Evolutionary conservation across 2,888 invertebrate species (phyloP).

Genomic region (Petrolisthes cinctipes): DNA sequence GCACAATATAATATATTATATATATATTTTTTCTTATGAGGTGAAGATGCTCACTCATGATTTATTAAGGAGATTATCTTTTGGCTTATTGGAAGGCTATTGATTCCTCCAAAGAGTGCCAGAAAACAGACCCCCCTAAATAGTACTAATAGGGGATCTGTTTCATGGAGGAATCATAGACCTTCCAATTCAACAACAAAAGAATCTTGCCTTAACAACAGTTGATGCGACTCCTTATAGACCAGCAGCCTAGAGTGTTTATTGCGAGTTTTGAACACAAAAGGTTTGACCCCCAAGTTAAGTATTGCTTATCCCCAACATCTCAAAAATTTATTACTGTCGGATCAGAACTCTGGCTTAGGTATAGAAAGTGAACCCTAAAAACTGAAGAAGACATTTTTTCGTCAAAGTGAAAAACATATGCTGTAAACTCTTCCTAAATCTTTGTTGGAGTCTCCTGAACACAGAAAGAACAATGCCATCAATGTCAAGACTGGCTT

Average conservation of each 20-base stretch:
- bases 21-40: too few relatives aligned
- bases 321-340: neutral
- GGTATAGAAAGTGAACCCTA: neutral
- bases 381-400: neutral
- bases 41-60: too few relatives aligned
- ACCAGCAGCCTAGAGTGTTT: neutral
- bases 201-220: too few relatives aligned
- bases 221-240: too few relatives aligned
- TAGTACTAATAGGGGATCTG: too few relatives aligned
- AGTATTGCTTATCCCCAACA: neutral
- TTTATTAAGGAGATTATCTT: too few relatives aligned
- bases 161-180: too few relatives aligned
- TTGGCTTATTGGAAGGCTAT: too few relatives aligned
- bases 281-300: neutral
- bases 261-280: constrained; percentile 9
- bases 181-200: too few relatives aligned
- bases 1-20: too few relatives aligned
- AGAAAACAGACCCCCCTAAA: too few relatives aligned
- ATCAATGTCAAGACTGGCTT: neutral
- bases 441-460: neutral
- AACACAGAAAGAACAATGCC: neutral
- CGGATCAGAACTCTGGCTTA: neutral
- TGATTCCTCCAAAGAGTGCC: too few relatives aligned
- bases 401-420: neutral
- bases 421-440: neutral